These are phyloP conservation scores for Syrista parreyssii DNA, from an alignment of 2,888 invertebrate species.

Conservation along the genomic window DNA sequence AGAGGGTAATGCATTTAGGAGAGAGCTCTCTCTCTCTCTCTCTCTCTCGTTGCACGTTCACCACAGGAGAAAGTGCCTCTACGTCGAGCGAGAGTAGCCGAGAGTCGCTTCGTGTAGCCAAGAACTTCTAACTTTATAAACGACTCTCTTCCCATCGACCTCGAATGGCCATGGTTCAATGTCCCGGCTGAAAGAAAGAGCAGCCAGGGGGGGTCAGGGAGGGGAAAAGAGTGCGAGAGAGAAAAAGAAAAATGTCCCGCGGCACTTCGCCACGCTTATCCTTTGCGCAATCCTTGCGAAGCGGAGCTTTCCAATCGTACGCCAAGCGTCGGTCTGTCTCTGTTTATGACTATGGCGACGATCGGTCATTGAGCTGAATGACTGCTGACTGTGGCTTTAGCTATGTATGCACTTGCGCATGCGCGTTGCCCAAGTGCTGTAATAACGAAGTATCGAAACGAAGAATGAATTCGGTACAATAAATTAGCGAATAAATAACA, in stretches of 20 bases:
- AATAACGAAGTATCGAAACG: background rate
- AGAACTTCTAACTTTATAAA: constrained; percentile 51
- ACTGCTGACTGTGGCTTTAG: background rate
- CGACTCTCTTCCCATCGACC: constrained; percentile 53
- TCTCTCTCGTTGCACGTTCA: background rate
- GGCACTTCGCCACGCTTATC: background rate
- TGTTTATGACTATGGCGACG: background rate
- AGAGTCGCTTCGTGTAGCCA: constrained; percentile 30
- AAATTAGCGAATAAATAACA: background rate
- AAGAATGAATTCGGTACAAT: background rate
- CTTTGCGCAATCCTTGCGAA: background rate
- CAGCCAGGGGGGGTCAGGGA: constrained; percentile 12
- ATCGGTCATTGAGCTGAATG: background rate
- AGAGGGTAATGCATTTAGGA: background rate
- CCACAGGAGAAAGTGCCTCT: constrained; percentile 16
- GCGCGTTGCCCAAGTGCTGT: background rate
- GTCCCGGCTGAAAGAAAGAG: constrained; percentile 35
- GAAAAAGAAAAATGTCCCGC: constrained; percentile 12
- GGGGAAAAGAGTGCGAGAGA: constrained; percentile 6
- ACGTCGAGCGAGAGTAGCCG: constrained; percentile 42
- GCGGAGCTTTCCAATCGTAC: background rate
- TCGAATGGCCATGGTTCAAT: constrained; percentile 51
- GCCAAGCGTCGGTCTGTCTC: background rate
- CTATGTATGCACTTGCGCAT: background rate
- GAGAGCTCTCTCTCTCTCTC: background rate